These are phyloP conservation scores for Linepithema humile DNA, from an alignment of 1,140 invertebrate species.

Conservation along the genomic window DNA sequence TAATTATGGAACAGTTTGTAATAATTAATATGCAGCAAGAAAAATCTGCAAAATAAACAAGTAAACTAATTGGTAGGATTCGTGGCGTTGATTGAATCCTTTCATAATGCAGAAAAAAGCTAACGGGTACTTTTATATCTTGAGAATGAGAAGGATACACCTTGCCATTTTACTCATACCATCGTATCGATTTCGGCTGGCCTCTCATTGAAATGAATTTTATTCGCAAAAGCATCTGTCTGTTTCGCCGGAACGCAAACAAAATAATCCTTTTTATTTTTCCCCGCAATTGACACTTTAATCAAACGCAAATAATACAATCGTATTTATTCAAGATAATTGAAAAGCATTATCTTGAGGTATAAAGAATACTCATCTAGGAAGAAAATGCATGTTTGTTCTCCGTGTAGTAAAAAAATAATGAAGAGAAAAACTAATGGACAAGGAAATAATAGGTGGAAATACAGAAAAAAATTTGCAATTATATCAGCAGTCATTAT, in stretches of 20 bases:
- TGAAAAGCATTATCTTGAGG: neutral
- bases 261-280: neutral
- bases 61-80: neutral
- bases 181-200: conserved; percentile 15
- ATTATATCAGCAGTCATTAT: neutral
- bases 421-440: neutral
- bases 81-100: neutral
- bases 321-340: neutral
- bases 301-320: neutral
- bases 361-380: neutral
- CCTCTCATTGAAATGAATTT: neutral
- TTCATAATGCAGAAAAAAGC: neutral
- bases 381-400: neutral
- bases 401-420: neutral
- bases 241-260: neutral
- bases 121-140: neutral
- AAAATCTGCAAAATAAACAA: too few relatives aligned
- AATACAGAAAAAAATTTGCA: neutral
- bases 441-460: neutral
- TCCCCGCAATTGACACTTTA: neutral
- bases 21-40: too few relatives aligned
- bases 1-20: too few relatives aligned
- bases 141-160: neutral
- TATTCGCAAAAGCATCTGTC: neutral
- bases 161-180: neutral